A percentile compares a stretch with the other conserved stretches of the same genome.
Conservation (phyloP, 1,140 invertebrate species). For the Drosophila baimaii region DNA sequence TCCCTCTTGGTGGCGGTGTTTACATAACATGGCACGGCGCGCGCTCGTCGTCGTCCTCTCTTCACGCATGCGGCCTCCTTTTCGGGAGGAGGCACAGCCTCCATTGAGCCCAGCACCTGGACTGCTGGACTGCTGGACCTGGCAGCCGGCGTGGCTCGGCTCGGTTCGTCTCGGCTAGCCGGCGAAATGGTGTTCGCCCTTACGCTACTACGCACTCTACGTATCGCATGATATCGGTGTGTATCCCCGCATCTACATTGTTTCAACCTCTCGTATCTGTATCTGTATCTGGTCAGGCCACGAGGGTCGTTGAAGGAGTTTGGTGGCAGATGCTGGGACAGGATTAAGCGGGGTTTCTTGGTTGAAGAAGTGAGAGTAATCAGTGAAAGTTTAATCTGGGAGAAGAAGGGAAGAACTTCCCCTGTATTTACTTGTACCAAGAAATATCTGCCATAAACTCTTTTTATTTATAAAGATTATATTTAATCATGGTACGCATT, state of each 20-base stretch:
- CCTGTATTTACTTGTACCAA: no score
- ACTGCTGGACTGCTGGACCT: conserved; percentile 7
- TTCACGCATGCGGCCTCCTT: conserved; percentile 45
- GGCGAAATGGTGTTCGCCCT: conserved; percentile 46
- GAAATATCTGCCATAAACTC: no score
- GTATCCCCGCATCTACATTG: conserved; percentile 39
- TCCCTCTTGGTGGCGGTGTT: conserved; percentile 29
- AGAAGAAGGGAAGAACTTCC: neutral
- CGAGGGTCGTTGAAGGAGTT: conserved; percentile 1
- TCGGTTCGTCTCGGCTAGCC: conserved; percentile 42
- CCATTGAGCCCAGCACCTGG: conserved; percentile 20
- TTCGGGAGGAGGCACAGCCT: conserved; percentile 11
- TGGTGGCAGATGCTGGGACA: neutral
- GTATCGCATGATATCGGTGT: conserved; percentile 28
- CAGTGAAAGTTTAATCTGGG: neutral
- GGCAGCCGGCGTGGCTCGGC: conserved; percentile 32
- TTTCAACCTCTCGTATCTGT: conserved; percentile 1
- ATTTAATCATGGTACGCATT: neutral
- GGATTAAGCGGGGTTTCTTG: neutral
- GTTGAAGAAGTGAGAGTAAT: neutral
- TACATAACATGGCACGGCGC: conserved; percentile 41
- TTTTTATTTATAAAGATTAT: neutral
- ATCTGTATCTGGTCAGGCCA: conserved; percentile 7
- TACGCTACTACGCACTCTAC: conserved; percentile 73
- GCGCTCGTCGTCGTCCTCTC: conserved; percentile 28